Conservation (phyloP, 2,888 invertebrate species). For the Julus scanicus region DNA sequence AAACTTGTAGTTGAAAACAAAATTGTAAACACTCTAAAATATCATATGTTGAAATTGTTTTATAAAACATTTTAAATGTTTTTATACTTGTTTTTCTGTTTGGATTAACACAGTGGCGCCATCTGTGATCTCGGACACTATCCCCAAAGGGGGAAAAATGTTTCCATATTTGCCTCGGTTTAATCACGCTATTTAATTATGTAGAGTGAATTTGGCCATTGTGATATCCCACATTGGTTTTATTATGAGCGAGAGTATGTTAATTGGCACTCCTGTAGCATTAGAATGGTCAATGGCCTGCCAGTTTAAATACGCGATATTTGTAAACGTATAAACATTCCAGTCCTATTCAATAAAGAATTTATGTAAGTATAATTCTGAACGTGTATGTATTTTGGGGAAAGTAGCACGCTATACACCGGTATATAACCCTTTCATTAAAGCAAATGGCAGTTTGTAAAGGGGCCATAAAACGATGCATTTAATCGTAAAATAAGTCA, state of each 20-base stretch:
- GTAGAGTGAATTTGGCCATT: not conserved
- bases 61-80: no score
- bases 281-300: not conserved
- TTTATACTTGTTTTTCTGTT: no score
- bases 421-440: not conserved
- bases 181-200: not conserved
- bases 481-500: not conserved
- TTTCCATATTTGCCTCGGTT: not conserved
- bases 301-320: not conserved
- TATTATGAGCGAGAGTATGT: not conserved
- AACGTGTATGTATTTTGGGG: not conserved
- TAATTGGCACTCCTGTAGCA: not conserved
- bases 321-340: not conserved
- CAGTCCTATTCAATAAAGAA: not conserved
- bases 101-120: not conserved
- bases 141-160: not conserved
- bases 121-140: not conserved
- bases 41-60: no score
- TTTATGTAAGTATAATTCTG: not conserved
- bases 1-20: no score
- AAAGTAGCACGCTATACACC: not conserved
- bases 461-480: not conserved
- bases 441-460: not conserved
- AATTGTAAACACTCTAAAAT: no score
- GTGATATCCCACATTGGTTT: not conserved